These are phyloP conservation scores for Prosapia bicincta DNA, from an alignment of 2,888 invertebrate species.

Conservation along the genomic window DNA sequence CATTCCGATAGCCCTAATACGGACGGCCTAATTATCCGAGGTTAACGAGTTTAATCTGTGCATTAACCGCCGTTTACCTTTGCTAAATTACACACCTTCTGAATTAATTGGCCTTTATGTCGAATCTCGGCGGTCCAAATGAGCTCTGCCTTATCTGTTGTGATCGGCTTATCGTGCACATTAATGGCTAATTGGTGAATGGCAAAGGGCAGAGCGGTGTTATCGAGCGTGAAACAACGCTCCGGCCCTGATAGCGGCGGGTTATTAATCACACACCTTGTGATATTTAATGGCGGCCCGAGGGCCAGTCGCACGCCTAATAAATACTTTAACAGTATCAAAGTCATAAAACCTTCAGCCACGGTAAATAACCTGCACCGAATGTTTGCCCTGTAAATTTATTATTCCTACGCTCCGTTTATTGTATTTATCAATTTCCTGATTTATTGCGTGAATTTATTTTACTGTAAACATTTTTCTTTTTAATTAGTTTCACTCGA, in stretches of 20 bases:
- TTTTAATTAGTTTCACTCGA: no score
- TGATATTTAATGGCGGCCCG: neutral
- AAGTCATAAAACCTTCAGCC: neutral
- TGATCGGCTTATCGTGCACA: neutral
- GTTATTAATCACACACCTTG: neutral
- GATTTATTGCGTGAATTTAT: no score
- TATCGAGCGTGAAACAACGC: neutral
- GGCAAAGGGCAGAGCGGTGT: neutral
- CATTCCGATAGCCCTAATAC: no score
- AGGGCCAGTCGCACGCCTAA: neutral
- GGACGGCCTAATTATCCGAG: no score
- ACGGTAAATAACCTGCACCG: no score
- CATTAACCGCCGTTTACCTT: neutral
- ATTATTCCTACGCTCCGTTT: no score
- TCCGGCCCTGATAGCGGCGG: neutral
- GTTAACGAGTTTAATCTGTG: neutral
- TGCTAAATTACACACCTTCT: neutral
- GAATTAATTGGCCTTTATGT: neutral
- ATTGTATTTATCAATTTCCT: no score
- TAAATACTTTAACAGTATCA: neutral
- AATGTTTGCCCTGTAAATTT: no score
- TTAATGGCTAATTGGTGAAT: neutral
- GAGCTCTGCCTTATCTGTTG: neutral
- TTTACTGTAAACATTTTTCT: no score
- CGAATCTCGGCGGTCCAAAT: neutral